phyloP scores from a whole-genome alignment of 2,888 invertebrate genomes.

The Actias luna region DNA sequence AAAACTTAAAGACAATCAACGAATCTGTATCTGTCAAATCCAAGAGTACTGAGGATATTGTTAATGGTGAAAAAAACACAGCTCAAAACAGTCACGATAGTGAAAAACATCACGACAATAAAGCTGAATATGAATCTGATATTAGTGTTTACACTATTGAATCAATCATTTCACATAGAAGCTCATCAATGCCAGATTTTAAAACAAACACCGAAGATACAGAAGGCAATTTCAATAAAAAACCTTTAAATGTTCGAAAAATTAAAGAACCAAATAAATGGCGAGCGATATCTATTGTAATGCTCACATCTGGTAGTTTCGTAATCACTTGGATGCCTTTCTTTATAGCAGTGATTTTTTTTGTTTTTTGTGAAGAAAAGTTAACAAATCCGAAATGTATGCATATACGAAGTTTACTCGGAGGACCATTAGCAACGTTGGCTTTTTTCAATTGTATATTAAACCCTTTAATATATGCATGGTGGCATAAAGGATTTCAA shows the following conservation, averaged over 20 bases:
- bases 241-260: constrained; percentile 32
- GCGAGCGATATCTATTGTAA: constrained; percentile 83
- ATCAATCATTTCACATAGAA: constrained; percentile 38
- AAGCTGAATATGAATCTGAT: constrained; percentile 44
- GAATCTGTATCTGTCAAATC: constrained; percentile 36
- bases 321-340: constrained; percentile 84
- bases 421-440: constrained; percentile 82
- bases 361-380: constrained; percentile 77
- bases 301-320: constrained; percentile 83
- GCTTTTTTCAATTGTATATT: constrained; percentile 83
- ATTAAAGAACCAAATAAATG: constrained; percentile 74
- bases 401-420: constrained; percentile 71
- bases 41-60: constrained; percentile 57
- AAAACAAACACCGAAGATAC: constrained; percentile 29
- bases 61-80: constrained; percentile 27
- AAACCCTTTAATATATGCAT: constrained; percentile 85
- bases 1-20: constrained; percentile 21
- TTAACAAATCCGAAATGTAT: constrained; percentile 70
- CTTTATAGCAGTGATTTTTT: constrained; percentile 80
- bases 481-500: constrained; percentile 87
- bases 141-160: constrained; percentile 56
- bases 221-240: constrained; percentile 17
- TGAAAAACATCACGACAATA: constrained; percentile 28
- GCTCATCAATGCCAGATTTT: constrained; percentile 29
- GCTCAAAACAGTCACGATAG: constrained; percentile 25